A percentile compares a stretch with the other conserved stretches of the same genome.
phyloP scores from a whole-genome alignment of 2,888 invertebrate species.

The Cerastis rubricosa region DNA sequence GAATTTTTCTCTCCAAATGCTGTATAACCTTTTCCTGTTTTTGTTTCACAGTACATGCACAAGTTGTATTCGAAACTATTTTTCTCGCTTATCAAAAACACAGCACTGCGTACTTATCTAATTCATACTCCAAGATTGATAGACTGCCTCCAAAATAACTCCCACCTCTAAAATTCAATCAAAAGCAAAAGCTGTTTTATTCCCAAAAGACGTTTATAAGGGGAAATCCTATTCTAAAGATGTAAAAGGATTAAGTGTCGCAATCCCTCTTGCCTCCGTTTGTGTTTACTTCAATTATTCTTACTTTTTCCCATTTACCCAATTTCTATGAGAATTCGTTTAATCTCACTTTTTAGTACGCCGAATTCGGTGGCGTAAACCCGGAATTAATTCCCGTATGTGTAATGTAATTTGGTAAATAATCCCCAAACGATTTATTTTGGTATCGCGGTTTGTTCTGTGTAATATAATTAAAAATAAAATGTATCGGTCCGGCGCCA shows the following conservation, averaged over 20 bases:
- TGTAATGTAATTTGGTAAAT: conserved; percentile 58
- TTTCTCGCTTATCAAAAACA: background rate
- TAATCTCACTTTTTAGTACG: conserved; percentile 47
- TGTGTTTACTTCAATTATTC: conserved; percentile 66
- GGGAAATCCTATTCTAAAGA: conserved; percentile 65
- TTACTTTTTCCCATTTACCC: conserved; percentile 63
- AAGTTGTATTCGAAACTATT: too few species aligned
- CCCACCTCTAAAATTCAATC: conserved; percentile 65
- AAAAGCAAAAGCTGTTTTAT: conserved; percentile 63
- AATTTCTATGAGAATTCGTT: conserved; percentile 64
- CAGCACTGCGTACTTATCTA: background rate
- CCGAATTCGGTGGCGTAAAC: conserved; percentile 49
- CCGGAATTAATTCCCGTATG: conserved; percentile 53
- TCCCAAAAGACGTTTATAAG: conserved; percentile 64
- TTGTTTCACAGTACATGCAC: too few species aligned
- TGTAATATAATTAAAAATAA: conserved; percentile 40
- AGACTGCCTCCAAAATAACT: conserved; percentile 46
- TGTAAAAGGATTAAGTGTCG: conserved; percentile 65
- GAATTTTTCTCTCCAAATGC: background rate
- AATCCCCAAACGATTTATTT: conserved; percentile 42
- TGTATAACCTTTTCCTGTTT: too few species aligned
- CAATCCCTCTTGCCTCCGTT: conserved; percentile 40
- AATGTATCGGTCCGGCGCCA: background rate
- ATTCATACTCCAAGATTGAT: conserved; percentile 22
- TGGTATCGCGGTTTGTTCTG: conserved; percentile 7